Conservation (phyloP, 2,113 vertebrate genomes). For the Elgaria multicarinata region DNA sequence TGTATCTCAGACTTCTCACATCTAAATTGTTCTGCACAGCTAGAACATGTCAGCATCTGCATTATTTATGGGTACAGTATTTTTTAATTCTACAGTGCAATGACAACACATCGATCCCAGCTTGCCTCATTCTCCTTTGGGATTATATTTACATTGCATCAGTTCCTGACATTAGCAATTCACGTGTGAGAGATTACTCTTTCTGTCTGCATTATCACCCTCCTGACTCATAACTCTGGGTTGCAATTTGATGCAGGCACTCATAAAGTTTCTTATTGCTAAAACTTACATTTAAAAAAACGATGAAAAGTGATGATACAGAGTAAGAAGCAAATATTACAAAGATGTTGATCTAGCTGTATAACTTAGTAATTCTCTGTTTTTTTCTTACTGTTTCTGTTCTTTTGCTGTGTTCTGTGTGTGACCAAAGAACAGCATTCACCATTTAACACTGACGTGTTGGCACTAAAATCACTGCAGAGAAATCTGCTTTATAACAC, state of each 20-base stretch:
- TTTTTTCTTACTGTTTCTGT: constrained; percentile 38
- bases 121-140: not conserved
- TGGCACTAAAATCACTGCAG: not conserved
- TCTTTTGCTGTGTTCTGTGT: constrained; percentile 20
- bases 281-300: not conserved
- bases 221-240: not conserved
- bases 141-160: not conserved
- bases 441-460: constrained; percentile 42
- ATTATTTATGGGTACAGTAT: not conserved
- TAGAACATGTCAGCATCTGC: constrained; percentile 19
- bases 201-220: not conserved
- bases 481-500: not conserved
- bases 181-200: not conserved
- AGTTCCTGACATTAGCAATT: not conserved
- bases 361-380: constrained; percentile 25
- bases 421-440: constrained; percentile 42
- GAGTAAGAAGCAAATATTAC: constrained; percentile 7
- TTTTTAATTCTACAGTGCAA: not conserved
- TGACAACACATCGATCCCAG: not conserved
- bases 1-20: not conserved
- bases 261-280: not conserved
- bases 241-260: not conserved
- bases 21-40: not conserved
- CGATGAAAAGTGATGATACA: not conserved
- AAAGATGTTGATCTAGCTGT: not conserved